Base-by-base conservation (phyloP, 2,888 invertebrate genomes). In the Tenthredo notha region DNA sequence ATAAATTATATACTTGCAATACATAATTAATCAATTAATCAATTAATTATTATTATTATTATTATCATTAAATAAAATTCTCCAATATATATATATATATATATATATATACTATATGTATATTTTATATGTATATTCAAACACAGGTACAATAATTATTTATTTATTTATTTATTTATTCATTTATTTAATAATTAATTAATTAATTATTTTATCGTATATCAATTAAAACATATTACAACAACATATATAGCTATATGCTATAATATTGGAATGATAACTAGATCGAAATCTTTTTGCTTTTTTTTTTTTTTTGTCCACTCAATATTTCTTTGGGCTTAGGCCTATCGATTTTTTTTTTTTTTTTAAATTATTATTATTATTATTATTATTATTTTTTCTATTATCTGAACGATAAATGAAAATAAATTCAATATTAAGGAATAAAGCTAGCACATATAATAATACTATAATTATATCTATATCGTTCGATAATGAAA, bases 141-240 rank as follows among this genome's bases (percentile, higher is more conserved):
- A 47, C 47, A 47, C 47, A 58, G 58, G 58, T 58, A 58, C 37
- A 40, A 37, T 72, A 72, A n/a, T 33, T 40, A 72, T 72, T 37
- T n/a, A 29, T 18, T 37, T 67, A 40, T 40, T 72, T 40, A 72
- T 33, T 15, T 70, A 70, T 70, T 29, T 37, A 70, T 33, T 61
- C 18, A 37, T 72, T 72, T 18, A 72, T 33, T 72, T 9, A 72
- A 15, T 15, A 43, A 9, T 47, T 15, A 43, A 9, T 74, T 40
- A 21, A 37, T 40, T 25, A 65, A 65, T 65, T 65, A 12, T 65
- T 25, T 25, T 29, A 18, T 29, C 15, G 70, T 70, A 37, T 70
- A 70, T 70, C 15, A 37, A 70, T 70, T 18, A 33, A 18, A 37
- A 70, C 37, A 37, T 70, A 70, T 37, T 70, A 70, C 54, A 70